A percentile compares a stretch with the other conserved stretches of the same genome.
Conservation (phyloP, 2,113 vertebrate species). For the Hypomesus transpacificus region DNA sequence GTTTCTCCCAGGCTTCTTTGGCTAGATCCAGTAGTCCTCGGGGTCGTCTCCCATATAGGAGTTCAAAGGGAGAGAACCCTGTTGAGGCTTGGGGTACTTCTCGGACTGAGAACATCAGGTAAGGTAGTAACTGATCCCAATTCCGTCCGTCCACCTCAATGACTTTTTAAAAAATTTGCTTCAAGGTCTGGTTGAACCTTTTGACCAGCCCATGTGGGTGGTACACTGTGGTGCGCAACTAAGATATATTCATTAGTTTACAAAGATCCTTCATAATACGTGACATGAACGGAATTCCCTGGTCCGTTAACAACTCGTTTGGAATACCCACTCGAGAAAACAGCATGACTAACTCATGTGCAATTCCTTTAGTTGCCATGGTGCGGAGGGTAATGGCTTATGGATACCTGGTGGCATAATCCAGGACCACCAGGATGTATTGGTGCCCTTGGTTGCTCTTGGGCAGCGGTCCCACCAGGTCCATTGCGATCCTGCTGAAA, state of each 20-base stretch:
- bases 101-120: conserved; percentile 5
- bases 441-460: background rate
- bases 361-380: background rate
- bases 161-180: background rate
- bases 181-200: background rate
- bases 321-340: background rate
- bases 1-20: conserved; percentile 3
- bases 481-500: background rate
- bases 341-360: conserved; percentile 1
- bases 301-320: background rate
- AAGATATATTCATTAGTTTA: background rate
- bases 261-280: background rate
- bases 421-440: background rate
- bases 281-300: background rate
- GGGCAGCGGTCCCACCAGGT: background rate
- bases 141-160: background rate
- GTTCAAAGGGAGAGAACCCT: conserved; percentile 5
- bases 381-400: background rate
- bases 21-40: background rate
- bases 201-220: background rate
- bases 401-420: background rate
- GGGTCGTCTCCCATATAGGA: conserved; percentile 1
- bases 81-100: conserved; percentile 10
- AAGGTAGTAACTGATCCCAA: conserved; percentile 2
- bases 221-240: background rate